Conservation (phyloP, 2,797 vertebrate species). For the Sphaeramia orbicularis region DNA sequence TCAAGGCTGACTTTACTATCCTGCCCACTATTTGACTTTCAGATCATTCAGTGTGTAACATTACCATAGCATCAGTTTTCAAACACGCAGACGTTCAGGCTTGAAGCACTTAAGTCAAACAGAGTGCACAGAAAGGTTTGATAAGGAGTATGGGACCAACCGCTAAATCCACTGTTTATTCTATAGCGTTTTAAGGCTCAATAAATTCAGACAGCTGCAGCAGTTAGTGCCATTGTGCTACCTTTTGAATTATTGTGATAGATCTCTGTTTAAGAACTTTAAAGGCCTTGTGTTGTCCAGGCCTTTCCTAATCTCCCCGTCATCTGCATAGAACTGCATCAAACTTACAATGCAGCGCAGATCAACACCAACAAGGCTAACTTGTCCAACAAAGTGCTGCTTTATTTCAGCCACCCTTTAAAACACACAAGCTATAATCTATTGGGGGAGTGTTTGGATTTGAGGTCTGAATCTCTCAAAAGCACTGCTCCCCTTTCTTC, state of each 20-base stretch:
- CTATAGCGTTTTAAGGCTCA: conserved; percentile 61
- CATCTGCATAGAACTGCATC: conserved; percentile 83
- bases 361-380: conserved; percentile 83
- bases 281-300: conserved; percentile 61
- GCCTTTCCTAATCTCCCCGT: conserved; percentile 76
- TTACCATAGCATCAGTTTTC: conserved; percentile 57
- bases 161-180: conserved; percentile 67
- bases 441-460: conserved; percentile 78
- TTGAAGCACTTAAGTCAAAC: conserved; percentile 59
- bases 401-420: conserved; percentile 83
- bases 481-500: conserved; percentile 77
- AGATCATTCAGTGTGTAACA: conserved; percentile 57
- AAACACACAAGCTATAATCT: conserved; percentile 87
- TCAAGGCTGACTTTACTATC: conserved; percentile 44
- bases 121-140: conserved; percentile 57
- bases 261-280: conserved; percentile 73
- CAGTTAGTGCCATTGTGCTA: conserved; percentile 70
- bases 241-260: conserved; percentile 68
- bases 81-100: conserved; percentile 51
- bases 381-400: conserved; percentile 88
- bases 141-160: conserved; percentile 59
- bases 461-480: conserved; percentile 82
- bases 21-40: conserved; percentile 64
- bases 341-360: conserved; percentile 79
- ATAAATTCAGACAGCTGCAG: conserved; percentile 77